phyloP scores from a whole-genome alignment of 2,113 vertebrate species.

The Cygnus atratus region DNA sequence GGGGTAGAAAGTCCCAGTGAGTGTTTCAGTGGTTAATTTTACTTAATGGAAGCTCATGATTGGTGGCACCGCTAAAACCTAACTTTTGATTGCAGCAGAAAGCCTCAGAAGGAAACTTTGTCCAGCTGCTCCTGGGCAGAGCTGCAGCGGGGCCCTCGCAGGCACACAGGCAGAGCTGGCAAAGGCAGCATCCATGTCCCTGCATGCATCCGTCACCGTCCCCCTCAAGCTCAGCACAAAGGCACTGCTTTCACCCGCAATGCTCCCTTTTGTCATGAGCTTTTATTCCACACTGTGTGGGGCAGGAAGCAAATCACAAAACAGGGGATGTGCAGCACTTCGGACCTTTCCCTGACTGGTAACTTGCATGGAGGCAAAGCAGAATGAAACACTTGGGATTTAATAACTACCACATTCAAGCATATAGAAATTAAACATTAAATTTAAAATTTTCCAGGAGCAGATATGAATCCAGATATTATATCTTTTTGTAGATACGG shows the following conservation, averaged over 20 bases:
- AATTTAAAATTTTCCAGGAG: slow-evolving; percentile 32
- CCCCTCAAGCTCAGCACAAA: not conserved
- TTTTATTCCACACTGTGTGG: slow-evolving; percentile 10
- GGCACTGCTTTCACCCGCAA: not conserved
- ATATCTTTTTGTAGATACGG: slow-evolving; percentile 25
- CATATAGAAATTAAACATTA: slow-evolving; percentile 56
- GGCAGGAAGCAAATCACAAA: slow-evolving; percentile 51
- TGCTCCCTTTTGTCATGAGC: not conserved
- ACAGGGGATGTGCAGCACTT: not conserved
- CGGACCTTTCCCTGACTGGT: not conserved
- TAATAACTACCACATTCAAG: slow-evolving; percentile 24
- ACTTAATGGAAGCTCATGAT: not conserved
- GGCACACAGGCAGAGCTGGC: rapidly evolving
- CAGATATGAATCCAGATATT: slow-evolving; percentile 55
- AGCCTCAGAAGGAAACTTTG: not conserved
- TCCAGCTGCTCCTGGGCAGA: not conserved
- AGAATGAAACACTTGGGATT: not conserved
- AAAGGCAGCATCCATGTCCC: not conserved
- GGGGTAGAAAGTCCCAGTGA: not conserved
- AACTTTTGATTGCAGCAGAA: rapidly evolving
- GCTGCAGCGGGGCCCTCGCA: not conserved
- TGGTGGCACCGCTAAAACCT: not conserved
- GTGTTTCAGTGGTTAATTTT: not conserved
- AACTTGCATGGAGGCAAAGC: not conserved
- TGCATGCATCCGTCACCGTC: rapidly evolving